phyloP scores from a whole-genome alignment of 2,797 vertebrate genomes.

The Tolypeutes matacus region DNA sequence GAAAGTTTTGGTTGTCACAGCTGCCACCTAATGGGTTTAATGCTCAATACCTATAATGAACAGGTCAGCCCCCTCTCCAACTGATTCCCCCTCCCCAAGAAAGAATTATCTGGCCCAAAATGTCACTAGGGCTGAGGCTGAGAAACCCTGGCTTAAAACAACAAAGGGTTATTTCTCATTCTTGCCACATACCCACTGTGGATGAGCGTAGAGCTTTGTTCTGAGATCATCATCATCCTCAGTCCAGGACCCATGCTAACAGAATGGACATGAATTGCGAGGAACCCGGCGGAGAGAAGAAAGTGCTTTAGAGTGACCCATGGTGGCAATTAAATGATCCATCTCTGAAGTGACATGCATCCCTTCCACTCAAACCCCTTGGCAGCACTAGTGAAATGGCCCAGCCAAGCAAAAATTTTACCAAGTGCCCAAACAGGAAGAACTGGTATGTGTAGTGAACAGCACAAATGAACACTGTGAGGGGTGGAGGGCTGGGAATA shows the following conservation, averaged over 20 bases:
- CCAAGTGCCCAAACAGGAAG: neutral
- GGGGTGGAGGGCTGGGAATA: neutral
- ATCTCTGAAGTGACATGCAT: neutral
- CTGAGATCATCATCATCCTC: neutral
- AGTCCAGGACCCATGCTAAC: neutral
- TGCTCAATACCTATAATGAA: neutral
- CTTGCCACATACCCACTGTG: neutral
- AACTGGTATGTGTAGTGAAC: neutral
- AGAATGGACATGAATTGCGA: neutral
- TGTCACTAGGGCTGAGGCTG: neutral
- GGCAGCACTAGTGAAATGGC: neutral
- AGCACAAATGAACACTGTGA: neutral
- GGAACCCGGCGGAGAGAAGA: neutral
- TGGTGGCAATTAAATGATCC: neutral
- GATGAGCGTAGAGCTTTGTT: neutral
- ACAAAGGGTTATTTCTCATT: neutral
- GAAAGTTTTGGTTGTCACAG: neutral
- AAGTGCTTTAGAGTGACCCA: neutral
- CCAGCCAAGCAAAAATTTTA: neutral
- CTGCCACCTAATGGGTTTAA: neutral
- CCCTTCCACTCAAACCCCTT: neutral
- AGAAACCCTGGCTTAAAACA: conserved; percentile 44
- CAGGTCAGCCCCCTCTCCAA: neutral
- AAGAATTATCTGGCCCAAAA: neutral
- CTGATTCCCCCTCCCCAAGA: neutral